Conservation (phyloP, 2,797 vertebrate species). For the Sebastes hopkinsi region DNA sequence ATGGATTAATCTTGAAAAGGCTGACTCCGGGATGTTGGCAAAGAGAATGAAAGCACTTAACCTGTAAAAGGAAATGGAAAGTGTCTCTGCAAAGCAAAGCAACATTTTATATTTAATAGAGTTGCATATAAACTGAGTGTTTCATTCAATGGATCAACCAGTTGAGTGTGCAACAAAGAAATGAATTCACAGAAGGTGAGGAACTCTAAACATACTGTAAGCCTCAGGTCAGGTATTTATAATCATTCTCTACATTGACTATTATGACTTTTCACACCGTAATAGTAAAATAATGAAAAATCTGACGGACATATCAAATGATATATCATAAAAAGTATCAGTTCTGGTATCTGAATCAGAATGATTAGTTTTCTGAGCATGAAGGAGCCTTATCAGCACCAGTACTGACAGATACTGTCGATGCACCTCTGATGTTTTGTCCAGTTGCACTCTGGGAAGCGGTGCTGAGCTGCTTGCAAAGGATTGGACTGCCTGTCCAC, state of each 20-base stretch:
- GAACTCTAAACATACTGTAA: neutral
- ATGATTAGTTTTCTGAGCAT: conserved; percentile 3
- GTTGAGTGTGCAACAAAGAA: neutral
- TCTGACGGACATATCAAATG: neutral
- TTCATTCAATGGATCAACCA: neutral
- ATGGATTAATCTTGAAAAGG: conserved; percentile 30
- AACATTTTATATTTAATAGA: conserved; percentile 12
- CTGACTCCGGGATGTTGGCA: conserved; percentile 24
- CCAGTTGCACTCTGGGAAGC: neutral
- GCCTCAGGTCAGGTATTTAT: neutral
- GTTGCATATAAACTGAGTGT: conserved; percentile 11
- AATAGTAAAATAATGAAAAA: neutral
- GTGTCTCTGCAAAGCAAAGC: conserved; percentile 12
- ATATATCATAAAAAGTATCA: neutral
- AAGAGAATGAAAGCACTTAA: neutral
- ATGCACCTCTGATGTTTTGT: conserved; percentile 6
- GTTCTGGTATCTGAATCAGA: neutral
- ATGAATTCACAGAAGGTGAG: neutral
- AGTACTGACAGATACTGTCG: neutral
- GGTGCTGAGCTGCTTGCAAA: neutral
- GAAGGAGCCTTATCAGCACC: conserved; percentile 10
- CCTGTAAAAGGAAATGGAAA: neutral
- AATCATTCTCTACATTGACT: neutral
- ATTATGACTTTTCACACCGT: neutral
- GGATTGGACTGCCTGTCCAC: conserved; percentile 20